Evolutionary conservation across 2,888 invertebrate genomes (phyloP), one percentile per base, ranked within the genome.

Genomic region (Andrena camellia): DNA sequence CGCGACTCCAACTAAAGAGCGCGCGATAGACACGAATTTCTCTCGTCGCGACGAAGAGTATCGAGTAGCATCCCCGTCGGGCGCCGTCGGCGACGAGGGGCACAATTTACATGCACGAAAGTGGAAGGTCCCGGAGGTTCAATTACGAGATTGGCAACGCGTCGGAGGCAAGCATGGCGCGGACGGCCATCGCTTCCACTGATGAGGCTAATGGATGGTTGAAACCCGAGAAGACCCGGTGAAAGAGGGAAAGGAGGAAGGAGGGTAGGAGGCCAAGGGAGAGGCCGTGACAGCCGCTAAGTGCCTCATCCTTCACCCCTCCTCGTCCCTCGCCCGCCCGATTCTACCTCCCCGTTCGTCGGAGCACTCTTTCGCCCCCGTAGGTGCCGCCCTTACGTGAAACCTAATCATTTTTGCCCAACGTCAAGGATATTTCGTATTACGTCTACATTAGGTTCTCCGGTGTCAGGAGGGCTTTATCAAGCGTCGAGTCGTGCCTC

Each of bases 181-280:
- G 82, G 88, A 69, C 88, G 84, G 88, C 89, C 91, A 90, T 93
- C 92, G 92, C 92, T 93, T 91, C 91, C 90, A 89, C 85, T 92
- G 92, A 94, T 93, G 93, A 93, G 90, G 92, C 94, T 94, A 94
- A 94, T 94, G 94, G 94, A 93, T 90, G 93, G 89, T 89, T 91
- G 94, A 92, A 94, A 94, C 90, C 89, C 84, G 93, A 94, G 93
- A 92, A 92, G 88, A 83, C 84, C 81, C 86, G 85, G 84, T 1
- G 86, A 88, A 88, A 88, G 90, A 89, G 86, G 89, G 88, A 78
- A 87, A 89, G 89, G 88, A 78, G 87, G 89, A 54, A 54, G 54
- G 57, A 23, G 23, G 87, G 87, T 88, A 90, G 82, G 88, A 88
- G 89, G 89, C 86, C 88, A 90, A 91, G 91, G 91, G 93, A 92